Base-by-base conservation (phyloP, 2,113 vertebrate species). In the Salvelinus namaycush region DNA sequence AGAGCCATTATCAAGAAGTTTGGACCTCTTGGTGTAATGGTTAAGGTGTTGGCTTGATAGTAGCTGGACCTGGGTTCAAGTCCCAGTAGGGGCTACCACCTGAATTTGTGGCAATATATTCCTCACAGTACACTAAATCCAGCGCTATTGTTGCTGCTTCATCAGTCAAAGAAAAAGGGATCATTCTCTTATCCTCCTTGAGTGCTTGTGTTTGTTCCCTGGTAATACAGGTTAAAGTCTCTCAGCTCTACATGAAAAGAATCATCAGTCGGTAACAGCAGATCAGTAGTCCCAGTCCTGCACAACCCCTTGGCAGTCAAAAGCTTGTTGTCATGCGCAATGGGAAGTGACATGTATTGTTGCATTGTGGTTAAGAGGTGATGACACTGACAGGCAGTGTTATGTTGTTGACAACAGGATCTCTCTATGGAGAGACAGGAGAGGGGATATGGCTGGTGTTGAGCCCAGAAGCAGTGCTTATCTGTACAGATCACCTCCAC, bases 291-390 rank as follows among this genome's bases (percentile, higher is more conserved):
- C 31, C 29, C 44, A 69, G 70, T 62, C 29, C 29, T 12, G 0
- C 57, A 26, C 12, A 57, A 39, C 9, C 49, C 65, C 67, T 22
- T 16, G 54, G 31, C 57, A 77, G 75, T 69, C 13, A 77, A 60
- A 54, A 76, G 49, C 75, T 57, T 31, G 74, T 26, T 76, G 72
- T 74, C 79, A 70, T 34, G 26, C 69, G 6, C 18, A 12, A 77
- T 77, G 64, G 69, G 5, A 29, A 39, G 34, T n/a, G 48, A 77
- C 71, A 74, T 65, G 18, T 57, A 57, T 62, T 62, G n/a, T 62
- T 62, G 59, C 66, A 71, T 48, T 60, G 59, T 64, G 54, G 66
- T 51, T 26, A 9, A 18, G 9, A 26, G 49, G 59, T 73, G 18
- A 49, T 31, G 6, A 9, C 70, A 4, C 76, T 67, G 72, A 75